phyloP scores from a whole-genome alignment of 2,797 vertebrate species.

The Chromis chromis region DNA sequence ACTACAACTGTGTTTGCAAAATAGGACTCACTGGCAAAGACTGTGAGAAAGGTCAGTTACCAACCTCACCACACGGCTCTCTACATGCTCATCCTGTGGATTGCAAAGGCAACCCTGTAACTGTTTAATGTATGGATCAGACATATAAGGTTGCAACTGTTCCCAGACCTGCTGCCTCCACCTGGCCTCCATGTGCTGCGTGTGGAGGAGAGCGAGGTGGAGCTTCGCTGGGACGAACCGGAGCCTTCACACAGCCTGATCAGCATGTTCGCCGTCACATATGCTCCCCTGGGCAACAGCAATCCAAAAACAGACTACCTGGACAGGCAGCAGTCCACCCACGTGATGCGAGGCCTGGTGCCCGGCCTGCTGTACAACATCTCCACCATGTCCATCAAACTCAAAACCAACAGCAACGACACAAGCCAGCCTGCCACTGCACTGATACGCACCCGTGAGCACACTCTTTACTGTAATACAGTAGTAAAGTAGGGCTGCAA shows the following conservation, averaged over 20 bases:
- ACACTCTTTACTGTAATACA: not conserved
- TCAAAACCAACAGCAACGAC: conserved; percentile 93
- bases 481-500: too few species aligned
- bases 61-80: not conserved
- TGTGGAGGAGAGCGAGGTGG: conserved; percentile 93
- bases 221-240: conserved; percentile 93
- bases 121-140: conserved; percentile 43
- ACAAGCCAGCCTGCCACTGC: conserved; percentile 92
- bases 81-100: conserved; percentile 15
- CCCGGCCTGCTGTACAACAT: conserved; percentile 96
- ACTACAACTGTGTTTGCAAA: conserved; percentile 94
- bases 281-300: conserved; percentile 88
- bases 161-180: conserved; percentile 94
- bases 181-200: conserved; percentile 92
- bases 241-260: conserved; percentile 87
- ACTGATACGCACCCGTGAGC: conserved; percentile 93
- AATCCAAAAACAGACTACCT: conserved; percentile 92
- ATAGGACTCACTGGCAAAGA: conserved; percentile 94
- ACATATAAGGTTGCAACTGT: conserved; percentile 70
- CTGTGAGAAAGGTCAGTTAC: conserved; percentile 91
- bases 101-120: conserved; percentile 33
- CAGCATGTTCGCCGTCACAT: conserved; percentile 94
- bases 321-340: conserved; percentile 88
- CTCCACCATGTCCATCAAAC: conserved; percentile 95
- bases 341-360: conserved; percentile 90